Evolutionary conservation across 2,888 invertebrate species (phyloP).

Genomic region (Eueremaeus valkanovi): DNA sequence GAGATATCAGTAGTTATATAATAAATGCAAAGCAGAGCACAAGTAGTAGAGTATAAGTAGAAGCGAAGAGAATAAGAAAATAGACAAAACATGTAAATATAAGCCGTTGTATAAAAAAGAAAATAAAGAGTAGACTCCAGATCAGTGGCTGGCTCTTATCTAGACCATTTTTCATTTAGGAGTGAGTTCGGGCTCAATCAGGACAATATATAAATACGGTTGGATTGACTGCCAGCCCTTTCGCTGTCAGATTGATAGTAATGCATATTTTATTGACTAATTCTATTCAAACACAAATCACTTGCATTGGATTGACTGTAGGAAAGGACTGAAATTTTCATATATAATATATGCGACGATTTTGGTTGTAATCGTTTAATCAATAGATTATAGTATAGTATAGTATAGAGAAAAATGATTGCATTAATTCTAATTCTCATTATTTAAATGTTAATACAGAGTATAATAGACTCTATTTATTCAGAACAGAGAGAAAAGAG

Average conservation of each 20-base stretch:
- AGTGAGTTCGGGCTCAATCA: not conserved
- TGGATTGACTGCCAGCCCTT: not conserved
- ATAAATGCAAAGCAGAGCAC: not conserved
- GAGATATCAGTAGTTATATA: not conserved
- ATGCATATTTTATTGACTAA: slow-evolving; percentile 3
- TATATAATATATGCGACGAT: not conserved
- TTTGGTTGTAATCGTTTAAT: not conserved
- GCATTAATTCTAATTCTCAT: not conserved
- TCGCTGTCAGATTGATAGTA: slow-evolving; percentile 17
- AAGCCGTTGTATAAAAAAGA: not conserved
- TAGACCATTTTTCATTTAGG: not conserved
- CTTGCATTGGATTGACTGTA: too few species aligned
- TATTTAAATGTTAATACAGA: not conserved
- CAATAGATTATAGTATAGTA: not conserved
- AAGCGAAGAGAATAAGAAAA: not conserved
- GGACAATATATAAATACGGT: not conserved
- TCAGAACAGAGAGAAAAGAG: not conserved
- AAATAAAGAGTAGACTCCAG: not conserved
- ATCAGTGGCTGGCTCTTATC: not conserved
- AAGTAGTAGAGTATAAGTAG: not conserved
- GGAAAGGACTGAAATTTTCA: not conserved
- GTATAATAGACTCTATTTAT: not conserved
- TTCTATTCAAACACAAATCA: not conserved
- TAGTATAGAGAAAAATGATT: not conserved
- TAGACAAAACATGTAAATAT: slow-evolving; percentile 11